phyloP scores from a whole-genome alignment of 92 coral and sea anemone species.

The Pocillopora meandrina region DNA sequence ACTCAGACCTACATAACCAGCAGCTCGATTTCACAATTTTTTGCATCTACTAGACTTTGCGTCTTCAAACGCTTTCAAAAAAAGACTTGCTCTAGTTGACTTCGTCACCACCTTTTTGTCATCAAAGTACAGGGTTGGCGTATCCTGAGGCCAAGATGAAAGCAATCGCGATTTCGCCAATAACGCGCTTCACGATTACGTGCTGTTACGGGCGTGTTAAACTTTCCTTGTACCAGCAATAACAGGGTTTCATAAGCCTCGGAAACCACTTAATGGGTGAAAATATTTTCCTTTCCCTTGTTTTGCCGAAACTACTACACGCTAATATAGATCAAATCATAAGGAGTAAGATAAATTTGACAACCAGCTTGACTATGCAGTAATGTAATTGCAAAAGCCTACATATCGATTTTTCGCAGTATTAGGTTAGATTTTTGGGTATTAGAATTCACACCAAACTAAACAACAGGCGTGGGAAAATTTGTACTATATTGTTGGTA shows the following conservation, averaged over 20 bases:
- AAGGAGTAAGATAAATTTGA: too few species aligned
- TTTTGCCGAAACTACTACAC: neutral
- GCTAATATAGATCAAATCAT: too few species aligned
- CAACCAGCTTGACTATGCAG: too few species aligned
- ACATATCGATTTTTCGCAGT: too few species aligned
- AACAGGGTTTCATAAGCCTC: slow-evolving; percentile 43
- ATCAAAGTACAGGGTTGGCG: slow-evolving; percentile 23
- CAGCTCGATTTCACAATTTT: slow-evolving; percentile 44
- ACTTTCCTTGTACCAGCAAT: slow-evolving; percentile 37
- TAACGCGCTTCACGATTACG: slow-evolving; percentile 33
- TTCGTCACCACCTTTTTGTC: slow-evolving; percentile 29
- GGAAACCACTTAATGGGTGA: slow-evolving; percentile 27
- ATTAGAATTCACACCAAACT: too few species aligned
- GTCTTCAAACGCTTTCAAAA: slow-evolving; percentile 24
- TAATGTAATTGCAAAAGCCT: too few species aligned
- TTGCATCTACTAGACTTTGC: slow-evolving; percentile 47
- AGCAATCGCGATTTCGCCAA: slow-evolving; percentile 33
- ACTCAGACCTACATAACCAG: slow-evolving; percentile 46
- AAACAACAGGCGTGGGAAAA: too few species aligned
- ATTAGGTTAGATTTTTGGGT: too few species aligned
- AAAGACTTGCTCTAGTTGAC: slow-evolving; percentile 31
- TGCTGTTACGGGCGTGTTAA: slow-evolving; percentile 35
- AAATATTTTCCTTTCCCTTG: slow-evolving; percentile 26
- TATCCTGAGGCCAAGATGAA: slow-evolving; percentile 2
- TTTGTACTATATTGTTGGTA: too few species aligned